Conservation (phyloP, 2,797 vertebrate genomes). For the Gorsachius magnificus region DNA sequence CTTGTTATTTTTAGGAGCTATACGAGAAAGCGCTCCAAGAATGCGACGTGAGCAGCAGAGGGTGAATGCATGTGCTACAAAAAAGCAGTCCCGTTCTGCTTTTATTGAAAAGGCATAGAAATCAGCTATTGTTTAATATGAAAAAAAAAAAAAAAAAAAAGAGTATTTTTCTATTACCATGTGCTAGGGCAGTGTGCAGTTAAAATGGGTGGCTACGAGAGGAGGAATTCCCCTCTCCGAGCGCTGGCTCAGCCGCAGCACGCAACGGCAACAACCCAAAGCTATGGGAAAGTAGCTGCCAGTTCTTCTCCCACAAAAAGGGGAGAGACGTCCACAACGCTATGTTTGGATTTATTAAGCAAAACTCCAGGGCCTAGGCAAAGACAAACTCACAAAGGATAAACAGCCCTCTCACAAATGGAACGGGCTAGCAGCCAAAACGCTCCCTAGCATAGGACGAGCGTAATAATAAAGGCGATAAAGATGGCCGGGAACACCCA, state of each 20-base stretch:
- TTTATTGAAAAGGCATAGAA: background rate
- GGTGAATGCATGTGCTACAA: background rate
- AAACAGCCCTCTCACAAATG: background rate
- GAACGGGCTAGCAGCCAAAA: background rate
- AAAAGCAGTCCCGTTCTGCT: background rate
- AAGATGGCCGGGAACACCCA: background rate
- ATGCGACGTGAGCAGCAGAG: background rate
- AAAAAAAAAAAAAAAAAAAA: background rate
- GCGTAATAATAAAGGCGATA: background rate
- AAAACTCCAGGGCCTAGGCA: background rate
- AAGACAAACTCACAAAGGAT: background rate
- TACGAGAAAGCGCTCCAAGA: background rate
- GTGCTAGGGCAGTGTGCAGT: background rate
- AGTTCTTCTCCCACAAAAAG: background rate
- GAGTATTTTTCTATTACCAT: background rate
- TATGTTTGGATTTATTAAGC: background rate
- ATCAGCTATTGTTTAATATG: fast-evolving
- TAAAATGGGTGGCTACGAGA: background rate
- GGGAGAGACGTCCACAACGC: too few relatives aligned
- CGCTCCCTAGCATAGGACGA: background rate
- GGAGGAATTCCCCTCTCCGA: background rate
- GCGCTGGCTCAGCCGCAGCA: fast-evolving
- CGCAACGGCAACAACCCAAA: background rate
- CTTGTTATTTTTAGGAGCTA: background rate
- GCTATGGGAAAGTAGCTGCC: background rate